Percentiles rank a stretch among this genome's conserved stretches.
These are phyloP conservation scores for Phymorhynchus buccinoides DNA, from an alignment of 1,140 invertebrate species.

Conservation along the genomic window DNA sequence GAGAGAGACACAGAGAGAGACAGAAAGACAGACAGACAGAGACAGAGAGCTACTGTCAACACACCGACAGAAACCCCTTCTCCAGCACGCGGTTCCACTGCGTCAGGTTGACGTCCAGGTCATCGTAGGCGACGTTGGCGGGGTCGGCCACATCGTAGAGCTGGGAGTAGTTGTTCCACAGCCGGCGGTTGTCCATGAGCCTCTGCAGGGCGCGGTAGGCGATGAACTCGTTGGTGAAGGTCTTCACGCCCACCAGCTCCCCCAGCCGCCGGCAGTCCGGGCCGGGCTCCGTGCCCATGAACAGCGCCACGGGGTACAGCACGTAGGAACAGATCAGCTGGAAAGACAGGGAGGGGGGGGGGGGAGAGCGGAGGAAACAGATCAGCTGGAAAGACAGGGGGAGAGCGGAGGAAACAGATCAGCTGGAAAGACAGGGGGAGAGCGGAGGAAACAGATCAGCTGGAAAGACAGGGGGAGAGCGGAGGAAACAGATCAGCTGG, in stretches of 20 bases:
- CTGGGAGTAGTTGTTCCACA: slow-evolving; percentile 54
- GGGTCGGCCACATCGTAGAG: slow-evolving; percentile 40
- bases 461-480: too few relatives aligned
- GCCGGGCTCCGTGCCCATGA: slow-evolving; percentile 66
- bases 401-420: too few relatives aligned
- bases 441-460: too few relatives aligned
- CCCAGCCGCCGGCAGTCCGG: slow-evolving; percentile 68
- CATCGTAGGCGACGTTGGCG: slow-evolving; percentile 23
- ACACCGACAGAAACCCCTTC: slow-evolving; percentile 55
- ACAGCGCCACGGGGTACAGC: slow-evolving; percentile 68
- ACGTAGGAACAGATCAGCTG: slow-evolving; percentile 71
- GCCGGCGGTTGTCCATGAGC: slow-evolving; percentile 56
- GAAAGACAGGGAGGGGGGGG: slow-evolving; percentile 27
- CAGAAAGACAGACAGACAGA: too few relatives aligned
- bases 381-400: too few relatives aligned
- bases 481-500: too few relatives aligned
- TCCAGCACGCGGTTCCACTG: slow-evolving; percentile 47
- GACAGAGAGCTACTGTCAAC: background rate
- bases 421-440: too few relatives aligned
- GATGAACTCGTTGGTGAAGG: slow-evolving; percentile 73
- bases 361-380: too few relatives aligned
- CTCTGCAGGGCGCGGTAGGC: slow-evolving; percentile 61
- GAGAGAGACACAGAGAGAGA: background rate
- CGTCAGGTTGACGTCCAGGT: slow-evolving; percentile 48
- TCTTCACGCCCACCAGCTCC: slow-evolving; percentile 70